These are phyloP conservation scores for Anseranas semipalmata DNA, from an alignment of 2,113 vertebrate species.

Conservation along the genomic window DNA sequence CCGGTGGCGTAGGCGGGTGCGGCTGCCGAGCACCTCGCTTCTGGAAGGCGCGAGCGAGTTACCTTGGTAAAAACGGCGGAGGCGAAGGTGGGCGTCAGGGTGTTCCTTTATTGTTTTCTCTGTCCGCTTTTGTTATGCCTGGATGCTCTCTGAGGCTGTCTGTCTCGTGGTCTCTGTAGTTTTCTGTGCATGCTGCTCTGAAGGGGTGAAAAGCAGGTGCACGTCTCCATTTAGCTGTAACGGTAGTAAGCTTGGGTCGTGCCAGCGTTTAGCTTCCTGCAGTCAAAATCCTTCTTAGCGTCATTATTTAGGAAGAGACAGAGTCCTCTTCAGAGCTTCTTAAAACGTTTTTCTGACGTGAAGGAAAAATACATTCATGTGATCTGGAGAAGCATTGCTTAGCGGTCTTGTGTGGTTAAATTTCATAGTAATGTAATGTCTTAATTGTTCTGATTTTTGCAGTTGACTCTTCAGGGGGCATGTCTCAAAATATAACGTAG, in stretches of 20 bases:
- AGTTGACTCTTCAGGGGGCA: not conserved
- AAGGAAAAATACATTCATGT: accelerated
- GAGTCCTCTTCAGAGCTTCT: not conserved
- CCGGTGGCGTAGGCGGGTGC: accelerated
- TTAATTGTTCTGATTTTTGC: slow-evolving; percentile 19
- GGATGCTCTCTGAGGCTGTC: accelerated
- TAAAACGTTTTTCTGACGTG: not conserved
- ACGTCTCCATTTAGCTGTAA: accelerated
- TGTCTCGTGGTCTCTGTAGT: accelerated
- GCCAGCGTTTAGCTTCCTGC: not conserved
- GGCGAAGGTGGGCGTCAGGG: accelerated
- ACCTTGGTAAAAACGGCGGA: accelerated
- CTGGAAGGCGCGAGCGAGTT: too few relatives aligned
- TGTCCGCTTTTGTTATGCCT: accelerated
- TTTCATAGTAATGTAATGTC: not conserved
- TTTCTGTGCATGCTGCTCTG: accelerated
- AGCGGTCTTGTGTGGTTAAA: not conserved
- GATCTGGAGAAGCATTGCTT: not conserved
- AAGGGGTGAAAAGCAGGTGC: not conserved
- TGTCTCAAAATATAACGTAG: not conserved
- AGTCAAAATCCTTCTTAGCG: not conserved
- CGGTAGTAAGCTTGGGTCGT: not conserved
- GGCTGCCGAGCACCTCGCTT: not conserved
- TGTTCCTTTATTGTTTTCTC: accelerated
- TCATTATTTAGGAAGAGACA: not conserved